These are phyloP conservation scores for Ochlodes sylvanus DNA, from an alignment of 2,888 invertebrate genomes.

Conservation along the genomic window DNA sequence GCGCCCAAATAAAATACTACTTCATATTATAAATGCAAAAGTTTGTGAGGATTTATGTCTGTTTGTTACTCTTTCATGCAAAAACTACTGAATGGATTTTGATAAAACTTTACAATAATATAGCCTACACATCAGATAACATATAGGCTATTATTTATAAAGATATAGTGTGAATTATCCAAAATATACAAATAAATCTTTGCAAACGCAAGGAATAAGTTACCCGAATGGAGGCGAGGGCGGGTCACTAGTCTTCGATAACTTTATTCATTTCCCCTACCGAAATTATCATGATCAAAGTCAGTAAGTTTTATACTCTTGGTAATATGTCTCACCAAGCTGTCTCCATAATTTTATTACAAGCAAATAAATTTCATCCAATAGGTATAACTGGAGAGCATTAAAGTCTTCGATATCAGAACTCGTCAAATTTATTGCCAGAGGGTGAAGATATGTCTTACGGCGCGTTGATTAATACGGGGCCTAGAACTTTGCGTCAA, in stretches of 20 bases:
- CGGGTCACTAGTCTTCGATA: not conserved
- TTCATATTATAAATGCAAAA: too few species aligned
- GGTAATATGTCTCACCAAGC: constrained; percentile 3
- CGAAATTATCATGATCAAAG: constrained; percentile 1
- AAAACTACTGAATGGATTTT: too few species aligned
- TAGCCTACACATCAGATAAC: too few species aligned
- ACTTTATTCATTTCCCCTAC: not conserved
- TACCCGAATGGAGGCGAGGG: too few species aligned
- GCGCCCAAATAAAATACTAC: too few species aligned
- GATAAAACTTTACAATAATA: too few species aligned
- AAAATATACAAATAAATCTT: too few species aligned
- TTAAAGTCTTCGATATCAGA: constrained; percentile 32
- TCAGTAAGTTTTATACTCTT: constrained; percentile 5
- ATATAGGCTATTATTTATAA: too few species aligned
- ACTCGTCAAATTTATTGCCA: constrained; percentile 35
- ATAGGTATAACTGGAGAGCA: constrained; percentile 17
- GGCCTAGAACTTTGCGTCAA: constrained; percentile 24
- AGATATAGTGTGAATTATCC: too few species aligned
- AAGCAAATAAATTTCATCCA: constrained; percentile 13
- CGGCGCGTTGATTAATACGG: constrained; percentile 32
- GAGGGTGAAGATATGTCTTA: constrained; percentile 34
- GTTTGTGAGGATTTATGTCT: too few species aligned
- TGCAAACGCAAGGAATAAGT: too few species aligned
- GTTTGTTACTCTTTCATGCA: too few species aligned
- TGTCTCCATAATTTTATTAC: constrained; percentile 24